A percentile compares a stretch with the other conserved stretches of the same genome.
Evolutionary conservation across 2,113 vertebrate genomes (phyloP).

Genomic region (Bucco capensis): DNA sequence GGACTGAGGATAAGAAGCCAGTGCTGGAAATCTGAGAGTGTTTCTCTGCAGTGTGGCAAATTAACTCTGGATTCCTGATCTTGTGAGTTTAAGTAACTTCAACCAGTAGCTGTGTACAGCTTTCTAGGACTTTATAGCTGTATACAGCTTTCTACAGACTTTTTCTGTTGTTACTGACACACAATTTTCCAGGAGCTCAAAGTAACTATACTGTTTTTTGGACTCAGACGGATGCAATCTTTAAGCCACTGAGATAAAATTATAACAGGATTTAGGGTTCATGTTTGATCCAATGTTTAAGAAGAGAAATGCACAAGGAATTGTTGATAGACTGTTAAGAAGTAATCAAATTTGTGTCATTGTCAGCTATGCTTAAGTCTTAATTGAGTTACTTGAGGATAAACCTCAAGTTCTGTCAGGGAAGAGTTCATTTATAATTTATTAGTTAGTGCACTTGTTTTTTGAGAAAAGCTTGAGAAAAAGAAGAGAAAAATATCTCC

Average conservation of each 20-base stretch:
- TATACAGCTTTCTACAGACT: neutral
- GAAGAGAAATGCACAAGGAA: neutral
- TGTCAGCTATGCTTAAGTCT: neutral
- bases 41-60: neutral
- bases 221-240: neutral
- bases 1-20: neutral
- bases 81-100: neutral
- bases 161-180: neutral
- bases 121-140: neutral
- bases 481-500: neutral
- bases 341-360: neutral
- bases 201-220: neutral
- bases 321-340: slow-evolving; percentile 5
- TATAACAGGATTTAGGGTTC: neutral
- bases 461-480: neutral
- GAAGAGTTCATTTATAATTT: slow-evolving; percentile 5
- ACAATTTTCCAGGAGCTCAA: neutral
- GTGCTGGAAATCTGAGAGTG: neutral
- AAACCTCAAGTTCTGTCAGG: neutral
- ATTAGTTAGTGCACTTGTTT: neutral
- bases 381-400: slow-evolving; percentile 26
- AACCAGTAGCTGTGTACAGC: neutral
- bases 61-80: neutral
- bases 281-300: neutral
- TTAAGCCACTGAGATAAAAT: neutral